Base-by-base conservation (phyloP, 2,797 vertebrate species). In the Tokudaia tokunoshimensis region DNA sequence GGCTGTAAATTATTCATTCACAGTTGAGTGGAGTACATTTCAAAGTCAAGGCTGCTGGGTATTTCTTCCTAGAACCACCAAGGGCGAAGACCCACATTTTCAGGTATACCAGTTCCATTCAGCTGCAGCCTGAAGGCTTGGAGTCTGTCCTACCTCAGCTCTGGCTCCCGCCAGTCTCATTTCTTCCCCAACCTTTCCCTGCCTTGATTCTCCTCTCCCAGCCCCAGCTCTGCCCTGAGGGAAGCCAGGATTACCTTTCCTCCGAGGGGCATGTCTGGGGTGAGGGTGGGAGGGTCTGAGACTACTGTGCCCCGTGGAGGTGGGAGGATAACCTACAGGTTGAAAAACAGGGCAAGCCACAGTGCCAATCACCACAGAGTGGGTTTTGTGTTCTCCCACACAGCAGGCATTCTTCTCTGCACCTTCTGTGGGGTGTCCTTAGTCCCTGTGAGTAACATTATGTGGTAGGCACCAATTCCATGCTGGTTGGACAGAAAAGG, bases 1-100 rank as follows among this genome's bases (percentile, higher is more conserved):
- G 96, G 57, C 70, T 67, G 89, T 95, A 70, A 95, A 91, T 94
- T 96, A 95, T 94, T 95, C 94, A 95, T 89, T 95, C 20, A 47
- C 61, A 94, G 88, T 59, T 55, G 85, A 88, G 50, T 82, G 93
- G 78, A 93, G 63, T 86, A 50, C 95, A 83, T 95, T 97, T 97
- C 94, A 94, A 94, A 96, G 91, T 83, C 92, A 92, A 81, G 90
- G 74, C 88, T 95, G 67, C 80, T 57, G 78, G 92, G 90, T 52
- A 55, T 78, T 82, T 96, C 29, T 26, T 96, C 65, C 82, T 88
- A 93, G 94, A 89, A 83, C 67, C 37, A 52, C 93, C 80, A 75
- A 88, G 81, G 88, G 81, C 20, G 0, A 96, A 96, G 93, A 72
- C 72, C 26, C 82, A 93, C 86, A 20, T 34, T 89, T 96, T 87